Base-by-base conservation (phyloP, 2,888 invertebrate genomes). In the Cyrtodaria siliqua region DNA sequence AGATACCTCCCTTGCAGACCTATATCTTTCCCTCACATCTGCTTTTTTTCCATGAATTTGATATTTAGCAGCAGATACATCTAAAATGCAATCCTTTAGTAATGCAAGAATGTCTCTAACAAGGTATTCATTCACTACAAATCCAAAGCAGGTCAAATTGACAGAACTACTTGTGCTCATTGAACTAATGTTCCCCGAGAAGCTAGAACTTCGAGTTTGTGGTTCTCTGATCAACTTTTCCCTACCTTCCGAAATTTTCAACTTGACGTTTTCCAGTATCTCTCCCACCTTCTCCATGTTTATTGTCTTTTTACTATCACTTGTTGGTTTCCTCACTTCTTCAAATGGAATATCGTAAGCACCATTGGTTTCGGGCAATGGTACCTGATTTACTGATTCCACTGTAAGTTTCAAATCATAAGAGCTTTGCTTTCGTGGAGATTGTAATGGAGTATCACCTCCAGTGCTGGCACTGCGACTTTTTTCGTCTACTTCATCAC, bases 51-150 rank as follows among this genome's bases (percentile, higher is more conserved):
- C 88, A 59, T 78, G 67, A 29, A 90, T 62, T 40, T 87, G 75
- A 56, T 82, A 88, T 47, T 82, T 85, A 1, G 86, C 86, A 18
- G 84, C 78, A 59, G 83, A 86, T n/a, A 91, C 74, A 67, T 90
- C 88, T n/a, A 87, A 27, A 6, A 91, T 68, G 44, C 88, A 87
- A n/a, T 89, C 90, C 68, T 90, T 90, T 12, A 92, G 68, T 79
- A 89, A 67, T 4, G 85, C 77, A 2, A 92, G 78, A 57, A 92
- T 81, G 72, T 92, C 92, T 23, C 91, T 68, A 0, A 89, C 87
- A 2, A 90, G 56, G 60, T 89, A 91, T 27, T 91, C 90, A 82
- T 89, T 90, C n/a, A 82, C 83, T 40, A 90, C 55, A 64, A 90
- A 90, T 14, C 89, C 89, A 20, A 90, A 74, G 14, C 79, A 77